A percentile compares a stretch with the other conserved stretches of the same genome.
phyloP scores from a whole-genome alignment of 35 echinoderm and acorn worm genomes.

The Acanthaster planci region DNA sequence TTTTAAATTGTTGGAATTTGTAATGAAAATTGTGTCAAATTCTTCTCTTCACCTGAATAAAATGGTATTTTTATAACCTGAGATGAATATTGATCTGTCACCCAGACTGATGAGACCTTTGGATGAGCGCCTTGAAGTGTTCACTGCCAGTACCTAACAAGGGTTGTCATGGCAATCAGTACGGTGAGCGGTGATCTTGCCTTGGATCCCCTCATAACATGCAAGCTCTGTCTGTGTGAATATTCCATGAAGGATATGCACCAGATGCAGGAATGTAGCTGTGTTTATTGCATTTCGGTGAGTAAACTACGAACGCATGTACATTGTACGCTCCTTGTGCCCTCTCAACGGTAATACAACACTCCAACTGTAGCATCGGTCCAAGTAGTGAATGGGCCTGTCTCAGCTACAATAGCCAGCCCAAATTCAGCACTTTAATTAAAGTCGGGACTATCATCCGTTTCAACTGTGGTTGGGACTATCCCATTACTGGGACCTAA shows the following conservation, averaged over 20 bases:
- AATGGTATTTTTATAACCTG: too few relatives aligned
- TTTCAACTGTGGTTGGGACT: too few relatives aligned
- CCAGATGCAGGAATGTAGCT: conserved; percentile 84
- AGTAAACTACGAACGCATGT: conserved; percentile 22
- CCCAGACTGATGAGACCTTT: too few relatives aligned
- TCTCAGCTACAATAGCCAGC: too few relatives aligned
- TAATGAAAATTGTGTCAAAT: too few relatives aligned
- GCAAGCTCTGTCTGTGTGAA: conserved; percentile 87
- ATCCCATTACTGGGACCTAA: too few relatives aligned
- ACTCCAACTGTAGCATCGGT: not conserved
- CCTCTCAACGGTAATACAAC: not conserved
- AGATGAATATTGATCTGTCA: too few relatives aligned
- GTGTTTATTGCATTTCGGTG: conserved; percentile 89
- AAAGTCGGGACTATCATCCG: not conserved
- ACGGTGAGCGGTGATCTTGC: conserved; percentile 84
- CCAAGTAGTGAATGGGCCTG: not conserved
- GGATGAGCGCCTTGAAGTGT: too few relatives aligned
- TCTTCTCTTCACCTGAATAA: too few relatives aligned
- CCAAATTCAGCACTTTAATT: not conserved
- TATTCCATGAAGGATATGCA: conserved; percentile 79
- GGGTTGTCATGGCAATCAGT: conserved; percentile 30
- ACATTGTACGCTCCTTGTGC: too few relatives aligned
- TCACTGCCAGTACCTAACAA: not conserved
- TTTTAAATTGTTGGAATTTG: too few relatives aligned
- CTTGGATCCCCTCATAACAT: conserved; percentile 82